A percentile compares a stretch with the other conserved stretches of the same genome.
phyloP scores from a whole-genome alignment of 2,113 vertebrate species.

The Phainopepla nitens region DNA sequence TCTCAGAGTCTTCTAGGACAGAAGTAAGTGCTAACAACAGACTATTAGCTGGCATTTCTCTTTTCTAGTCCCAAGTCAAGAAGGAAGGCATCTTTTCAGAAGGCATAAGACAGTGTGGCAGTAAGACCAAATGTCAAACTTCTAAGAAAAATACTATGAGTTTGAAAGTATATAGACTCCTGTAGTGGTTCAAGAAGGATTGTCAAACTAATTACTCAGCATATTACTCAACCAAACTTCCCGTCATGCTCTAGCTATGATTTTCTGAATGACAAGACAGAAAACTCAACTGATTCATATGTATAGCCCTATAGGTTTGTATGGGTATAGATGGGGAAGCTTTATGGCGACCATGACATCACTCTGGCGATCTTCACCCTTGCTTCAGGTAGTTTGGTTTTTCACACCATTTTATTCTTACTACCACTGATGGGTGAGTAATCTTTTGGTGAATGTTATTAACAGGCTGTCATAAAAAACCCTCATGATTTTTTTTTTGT shows the following conservation, averaged over 20 bases:
- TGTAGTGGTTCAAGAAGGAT: neutral
- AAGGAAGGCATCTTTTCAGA: neutral
- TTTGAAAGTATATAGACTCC: neutral
- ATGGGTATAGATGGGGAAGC: neutral
- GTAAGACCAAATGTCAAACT: neutral
- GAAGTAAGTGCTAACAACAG: neutral
- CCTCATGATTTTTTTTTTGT: neutral
- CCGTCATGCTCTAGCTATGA: neutral
- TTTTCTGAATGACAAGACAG: neutral
- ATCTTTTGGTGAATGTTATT: neutral
- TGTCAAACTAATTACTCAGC: neutral
- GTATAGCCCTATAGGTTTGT: neutral
- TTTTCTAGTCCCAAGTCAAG: neutral
- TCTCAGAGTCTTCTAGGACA: neutral
- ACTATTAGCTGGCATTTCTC: neutral
- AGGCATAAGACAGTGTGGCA: neutral
- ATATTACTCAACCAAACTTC: neutral
- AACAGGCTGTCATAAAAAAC: neutral
- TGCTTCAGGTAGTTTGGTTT: neutral
- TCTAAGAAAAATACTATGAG: neutral
- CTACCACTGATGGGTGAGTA: neutral
- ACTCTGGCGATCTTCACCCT: neutral
- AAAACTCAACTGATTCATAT: neutral
- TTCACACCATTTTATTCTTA: neutral
- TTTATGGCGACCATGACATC: neutral